These are phyloP conservation scores for Bathynomus jamesi DNA, from an alignment of 1,140 invertebrate genomes.

Conservation along the genomic window DNA sequence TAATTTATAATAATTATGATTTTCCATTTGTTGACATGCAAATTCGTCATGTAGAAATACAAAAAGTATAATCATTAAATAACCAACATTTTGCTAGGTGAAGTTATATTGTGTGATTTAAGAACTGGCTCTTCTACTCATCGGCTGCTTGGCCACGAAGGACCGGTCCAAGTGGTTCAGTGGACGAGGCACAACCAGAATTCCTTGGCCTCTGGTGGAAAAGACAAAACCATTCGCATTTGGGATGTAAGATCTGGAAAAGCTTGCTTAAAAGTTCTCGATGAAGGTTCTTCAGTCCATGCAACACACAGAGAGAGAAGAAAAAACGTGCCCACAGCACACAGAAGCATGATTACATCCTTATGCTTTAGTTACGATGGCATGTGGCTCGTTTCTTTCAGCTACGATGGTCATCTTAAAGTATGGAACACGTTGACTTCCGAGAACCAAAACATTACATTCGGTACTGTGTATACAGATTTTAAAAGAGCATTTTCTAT, in stretches of 20 bases:
- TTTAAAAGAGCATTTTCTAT: constrained; percentile 9
- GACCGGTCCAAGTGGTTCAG: constrained; percentile 10
- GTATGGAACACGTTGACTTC: no score
- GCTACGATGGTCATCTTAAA: constrained; percentile 15
- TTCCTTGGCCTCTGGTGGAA: constrained; percentile 16
- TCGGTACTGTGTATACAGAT: no score
- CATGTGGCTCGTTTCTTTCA: constrained; percentile 19
- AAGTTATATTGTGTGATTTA: constrained; percentile 25
- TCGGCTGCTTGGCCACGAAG: constrained; percentile 9
- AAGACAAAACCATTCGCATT: constrained; percentile 15
- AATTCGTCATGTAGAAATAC: no score
- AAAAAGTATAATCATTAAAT: no score
- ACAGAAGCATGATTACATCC: constrained; percentile 12
- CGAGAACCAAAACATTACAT: no score
- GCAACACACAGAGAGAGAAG: neutral
- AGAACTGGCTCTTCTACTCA: constrained; percentile 21
- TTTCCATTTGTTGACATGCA: no score
- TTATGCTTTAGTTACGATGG: constrained; percentile 25
- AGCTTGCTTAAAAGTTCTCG: constrained; percentile 11
- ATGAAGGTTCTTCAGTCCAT: neutral
- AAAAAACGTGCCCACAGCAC: constrained; percentile 17
- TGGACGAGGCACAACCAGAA: constrained; percentile 21
- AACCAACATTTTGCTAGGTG: no score
- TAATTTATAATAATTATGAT: no score
- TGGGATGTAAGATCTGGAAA: constrained; percentile 20